A percentile compares a stretch with the other conserved stretches of the same genome.
Conservation (phyloP, 2,113 vertebrate species). For the Ciconia boyciana region DNA sequence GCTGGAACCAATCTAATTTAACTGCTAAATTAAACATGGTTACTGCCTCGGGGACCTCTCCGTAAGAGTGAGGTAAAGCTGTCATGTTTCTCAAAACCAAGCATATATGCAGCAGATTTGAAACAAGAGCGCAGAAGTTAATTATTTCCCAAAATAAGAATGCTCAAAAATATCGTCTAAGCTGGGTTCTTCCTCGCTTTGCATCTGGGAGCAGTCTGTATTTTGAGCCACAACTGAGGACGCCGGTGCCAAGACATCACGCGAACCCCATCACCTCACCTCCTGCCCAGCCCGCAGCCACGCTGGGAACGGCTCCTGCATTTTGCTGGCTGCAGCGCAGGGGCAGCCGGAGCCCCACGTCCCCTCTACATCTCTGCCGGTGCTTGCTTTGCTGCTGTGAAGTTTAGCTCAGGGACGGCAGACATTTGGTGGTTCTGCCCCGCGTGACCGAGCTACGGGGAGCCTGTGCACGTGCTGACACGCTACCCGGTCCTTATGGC, state of each 20-base stretch:
- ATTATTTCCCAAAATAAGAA: neutral
- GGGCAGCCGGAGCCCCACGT: neutral
- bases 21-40: slow-evolving; percentile 24
- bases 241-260: neutral
- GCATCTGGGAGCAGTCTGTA: neutral
- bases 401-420: neutral
- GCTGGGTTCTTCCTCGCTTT: neutral
- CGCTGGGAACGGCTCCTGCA: rapidly evolving
- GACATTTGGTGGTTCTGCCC: neutral
- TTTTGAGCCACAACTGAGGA: neutral
- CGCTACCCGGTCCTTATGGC: rapidly evolving
- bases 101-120: neutral
- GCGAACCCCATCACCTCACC: rapidly evolving
- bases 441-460: rapidly evolving
- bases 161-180: neutral
- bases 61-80: neutral
- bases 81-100: neutral
- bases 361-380: neutral
- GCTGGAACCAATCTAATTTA: slow-evolving; percentile 22
- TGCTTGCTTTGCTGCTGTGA: neutral
- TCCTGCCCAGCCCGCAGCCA: neutral
- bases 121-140: neutral
- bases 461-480: rapidly evolving
- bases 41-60: neutral
- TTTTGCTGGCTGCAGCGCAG: too few relatives aligned